These are phyloP conservation scores for Anolis carolinensis DNA, from an alignment of 2,113 vertebrate species.

Conservation along the genomic window DNA sequence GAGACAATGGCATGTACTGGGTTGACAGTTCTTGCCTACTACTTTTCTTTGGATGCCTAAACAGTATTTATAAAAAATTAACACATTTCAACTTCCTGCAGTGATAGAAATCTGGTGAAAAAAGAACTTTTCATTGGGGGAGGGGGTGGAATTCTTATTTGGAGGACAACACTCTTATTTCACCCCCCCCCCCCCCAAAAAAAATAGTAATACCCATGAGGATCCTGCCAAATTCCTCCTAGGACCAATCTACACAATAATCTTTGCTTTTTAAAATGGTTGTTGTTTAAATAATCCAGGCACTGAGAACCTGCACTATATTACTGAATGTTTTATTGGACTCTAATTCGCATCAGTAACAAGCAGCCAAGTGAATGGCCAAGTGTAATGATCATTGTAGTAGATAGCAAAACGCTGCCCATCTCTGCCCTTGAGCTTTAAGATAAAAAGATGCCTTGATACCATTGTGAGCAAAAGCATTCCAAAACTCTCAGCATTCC, in stretches of 20 bases:
- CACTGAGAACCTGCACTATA: background rate
- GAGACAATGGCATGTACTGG: no score
- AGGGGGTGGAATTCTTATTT: no score
- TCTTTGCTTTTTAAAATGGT: background rate
- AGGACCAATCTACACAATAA: background rate
- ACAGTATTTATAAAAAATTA: no score
- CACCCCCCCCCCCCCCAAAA: background rate
- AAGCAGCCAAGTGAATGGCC: background rate
- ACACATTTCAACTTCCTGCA: no score
- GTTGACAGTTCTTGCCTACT: no score
- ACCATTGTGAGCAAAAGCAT: background rate
- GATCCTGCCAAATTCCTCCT: background rate
- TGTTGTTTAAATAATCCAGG: background rate
- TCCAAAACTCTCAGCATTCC: background rate
- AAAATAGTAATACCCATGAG: background rate
- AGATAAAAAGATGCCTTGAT: background rate
- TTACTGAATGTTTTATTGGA: background rate
- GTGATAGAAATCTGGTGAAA: no score
- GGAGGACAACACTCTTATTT: no score
- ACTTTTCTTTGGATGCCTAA: no score
- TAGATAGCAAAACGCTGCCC: background rate
- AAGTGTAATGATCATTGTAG: background rate
- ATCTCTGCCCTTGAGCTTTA: background rate
- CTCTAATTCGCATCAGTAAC: background rate
- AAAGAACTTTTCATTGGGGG: no score